A percentile compares a stretch with the other conserved stretches of the same genome.
phyloP scores from a whole-genome alignment of 2,113 vertebrate species.

The Chaetodon auriga region DNA sequence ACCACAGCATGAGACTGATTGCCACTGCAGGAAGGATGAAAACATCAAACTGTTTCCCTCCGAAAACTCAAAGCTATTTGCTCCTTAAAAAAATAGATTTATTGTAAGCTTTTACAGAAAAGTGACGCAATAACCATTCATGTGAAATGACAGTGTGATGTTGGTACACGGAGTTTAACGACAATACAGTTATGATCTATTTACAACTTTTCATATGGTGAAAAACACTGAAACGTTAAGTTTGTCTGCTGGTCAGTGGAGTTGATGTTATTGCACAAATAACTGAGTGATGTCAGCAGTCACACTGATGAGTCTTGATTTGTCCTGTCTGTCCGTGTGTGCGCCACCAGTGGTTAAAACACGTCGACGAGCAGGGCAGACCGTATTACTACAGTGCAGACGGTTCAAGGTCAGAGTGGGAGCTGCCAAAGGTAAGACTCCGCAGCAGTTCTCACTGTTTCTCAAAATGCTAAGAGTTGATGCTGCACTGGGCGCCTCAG shows the following conservation, averaged over 20 bases:
- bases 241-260: neutral
- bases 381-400: conserved; percentile 95
- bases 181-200: no score
- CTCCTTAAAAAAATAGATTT: neutral
- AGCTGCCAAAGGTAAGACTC: conserved; percentile 92
- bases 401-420: conserved; percentile 95
- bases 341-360: conserved; percentile 92
- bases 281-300: neutral
- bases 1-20: neutral
- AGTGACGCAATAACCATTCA: no score
- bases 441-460: neutral
- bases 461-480: no score
- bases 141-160: no score
- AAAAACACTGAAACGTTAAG: neutral
- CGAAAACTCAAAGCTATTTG: neutral
- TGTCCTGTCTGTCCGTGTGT: conserved; percentile 50
- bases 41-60: neutral
- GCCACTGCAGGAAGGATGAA: neutral
- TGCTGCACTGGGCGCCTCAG: no score
- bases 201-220: neutral
- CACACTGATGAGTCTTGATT: neutral
- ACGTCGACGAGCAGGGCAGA: conserved; percentile 92
- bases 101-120: neutral
- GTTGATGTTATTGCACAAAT: neutral
- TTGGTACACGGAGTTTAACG: no score